A percentile compares a stretch with the other conserved stretches of the same genome.
Conservation (phyloP, 2,797 vertebrate genomes). For the Loris lydekkerianus region DNA sequence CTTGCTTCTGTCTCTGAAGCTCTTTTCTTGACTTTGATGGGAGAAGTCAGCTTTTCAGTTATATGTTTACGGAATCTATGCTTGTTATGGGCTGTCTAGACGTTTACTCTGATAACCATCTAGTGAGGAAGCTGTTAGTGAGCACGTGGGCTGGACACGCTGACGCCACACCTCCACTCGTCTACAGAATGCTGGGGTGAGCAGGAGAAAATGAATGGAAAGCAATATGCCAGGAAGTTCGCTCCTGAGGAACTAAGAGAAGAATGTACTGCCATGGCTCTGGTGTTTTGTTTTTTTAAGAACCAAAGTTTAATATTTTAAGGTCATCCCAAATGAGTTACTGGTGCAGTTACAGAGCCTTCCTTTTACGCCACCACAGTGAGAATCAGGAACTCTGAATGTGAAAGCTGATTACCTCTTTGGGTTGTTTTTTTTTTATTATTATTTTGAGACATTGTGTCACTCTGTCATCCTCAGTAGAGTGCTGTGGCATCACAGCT, state of each 20-base stretch:
- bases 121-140: neutral
- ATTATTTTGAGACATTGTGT: too few species aligned
- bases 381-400: slow-evolving; percentile 43
- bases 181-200: neutral
- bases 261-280: too few species aligned
- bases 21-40: neutral
- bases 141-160: neutral
- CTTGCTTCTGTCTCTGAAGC: neutral
- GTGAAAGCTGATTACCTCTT: neutral
- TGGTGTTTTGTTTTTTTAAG: neutral
- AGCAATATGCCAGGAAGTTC: too few species aligned
- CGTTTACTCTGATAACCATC: neutral
- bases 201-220: neutral
- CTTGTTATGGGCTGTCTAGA: neutral
- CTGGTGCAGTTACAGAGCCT: slow-evolving; percentile 9
- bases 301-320: slow-evolving; percentile 59
- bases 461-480: too few species aligned
- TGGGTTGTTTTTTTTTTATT: neutral
- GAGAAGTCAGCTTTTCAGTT: neutral
- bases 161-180: neutral
- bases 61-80: neutral
- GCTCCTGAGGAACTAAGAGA: neutral
- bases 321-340: neutral
- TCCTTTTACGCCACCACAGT: slow-evolving; percentile 19
- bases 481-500: too few species aligned